Percentiles rank a stretch among this genome's conserved stretches.
These are phyloP conservation scores for Nymphalis io DNA, from an alignment of 1,140 invertebrate species.

Conservation along the genomic window DNA sequence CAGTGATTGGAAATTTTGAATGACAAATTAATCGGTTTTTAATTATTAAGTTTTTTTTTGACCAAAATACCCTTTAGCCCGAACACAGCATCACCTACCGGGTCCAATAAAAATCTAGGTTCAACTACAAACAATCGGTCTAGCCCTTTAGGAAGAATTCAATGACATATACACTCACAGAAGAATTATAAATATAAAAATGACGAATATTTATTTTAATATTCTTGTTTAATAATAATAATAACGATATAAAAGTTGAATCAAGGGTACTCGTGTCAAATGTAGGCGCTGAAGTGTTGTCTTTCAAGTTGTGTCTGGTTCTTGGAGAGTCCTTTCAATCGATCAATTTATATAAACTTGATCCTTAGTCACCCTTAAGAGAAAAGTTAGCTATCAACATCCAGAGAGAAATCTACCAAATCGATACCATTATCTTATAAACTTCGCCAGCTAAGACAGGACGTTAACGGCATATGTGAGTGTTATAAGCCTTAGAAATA, in stretches of 20 bases:
- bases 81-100: too few relatives aligned
- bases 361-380: slow-evolving; percentile 27
- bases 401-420: slow-evolving; percentile 26
- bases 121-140: too few relatives aligned
- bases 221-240: too few relatives aligned
- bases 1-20: too few relatives aligned
- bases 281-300: slow-evolving; percentile 32
- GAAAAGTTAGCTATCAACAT: slow-evolving; percentile 35
- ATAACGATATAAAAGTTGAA: not conserved
- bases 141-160: too few relatives aligned
- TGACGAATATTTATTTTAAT: too few relatives aligned
- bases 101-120: too few relatives aligned
- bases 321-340: slow-evolving; percentile 35
- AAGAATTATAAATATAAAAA: too few relatives aligned
- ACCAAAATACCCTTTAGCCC: too few relatives aligned
- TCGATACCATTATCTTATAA: slow-evolving; percentile 35
- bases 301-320: slow-evolving; percentile 29
- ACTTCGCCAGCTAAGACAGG: slow-evolving; percentile 18
- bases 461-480: slow-evolving; percentile 16
- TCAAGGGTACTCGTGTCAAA: slow-evolving; percentile 29
- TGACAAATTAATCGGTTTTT: too few relatives aligned
- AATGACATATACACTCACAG: too few relatives aligned
- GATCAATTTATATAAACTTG: slow-evolving; percentile 39
- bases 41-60: too few relatives aligned
- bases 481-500: slow-evolving; percentile 13